Base-by-base conservation (phyloP, 37 sponge, comb jelly and placozoan species). In the Chondrilla cf. caribensis region DNA sequence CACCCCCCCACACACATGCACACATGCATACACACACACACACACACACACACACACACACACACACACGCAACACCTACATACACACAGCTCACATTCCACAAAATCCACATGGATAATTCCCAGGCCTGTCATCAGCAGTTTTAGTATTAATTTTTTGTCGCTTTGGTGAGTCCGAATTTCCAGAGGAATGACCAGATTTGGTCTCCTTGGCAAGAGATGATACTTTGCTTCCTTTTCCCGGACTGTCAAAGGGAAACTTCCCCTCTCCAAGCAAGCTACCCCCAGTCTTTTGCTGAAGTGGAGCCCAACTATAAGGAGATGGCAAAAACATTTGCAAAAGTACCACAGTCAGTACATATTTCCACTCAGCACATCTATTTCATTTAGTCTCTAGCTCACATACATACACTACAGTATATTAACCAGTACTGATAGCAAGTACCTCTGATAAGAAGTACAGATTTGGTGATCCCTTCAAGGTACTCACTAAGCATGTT, bases 81-180 rank as follows among this genome's bases (percentile, higher is more conserved):
- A 73, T 15, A 21, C 38, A 36, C 54, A 82, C 51, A 47, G 31
- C 83, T 33, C 72, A 92, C 93, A 89, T 86, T 36, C 93, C 93
- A 86, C 93, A 92, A 41, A 84, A 32, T 31, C 87, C 86, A 80
- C 93, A 92, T 18, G 93, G 93, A 40, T 86, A 88, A 84, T 81
- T 86, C 0, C 89, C 93, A 24, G 88, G 89, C 5, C 68, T 58
- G 6, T 92, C 93, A 43, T 86, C 89, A 3, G 93, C 89, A 67
- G 87, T 92, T 31, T 58, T 80, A 2, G 81, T 60, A 26, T 60
- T 80, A 11, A 58, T 58, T 60, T 80, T 80, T 22, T 60, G 62
- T 33, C 62, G 55, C 41, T 80, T 58, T 11, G 81, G 62, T 19
- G 60, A 60, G 25, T 39, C 64, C 9, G 81, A 40, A 36, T 58